Conservation (phyloP, 2,888 invertebrate species). For the Galerucella calmariensis region DNA sequence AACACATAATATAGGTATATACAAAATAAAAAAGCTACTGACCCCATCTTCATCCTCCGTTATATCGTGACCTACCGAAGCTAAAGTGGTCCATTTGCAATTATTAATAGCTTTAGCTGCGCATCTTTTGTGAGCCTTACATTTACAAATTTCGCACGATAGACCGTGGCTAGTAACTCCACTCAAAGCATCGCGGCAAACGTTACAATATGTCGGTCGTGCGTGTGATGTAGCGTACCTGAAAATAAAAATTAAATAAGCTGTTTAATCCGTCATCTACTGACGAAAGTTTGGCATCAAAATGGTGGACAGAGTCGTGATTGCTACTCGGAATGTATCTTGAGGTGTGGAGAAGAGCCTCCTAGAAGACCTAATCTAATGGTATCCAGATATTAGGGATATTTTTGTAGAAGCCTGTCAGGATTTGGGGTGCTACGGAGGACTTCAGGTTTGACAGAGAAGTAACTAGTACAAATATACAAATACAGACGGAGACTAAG, state of each 20-base stretch:
- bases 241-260: conserved; percentile 21
- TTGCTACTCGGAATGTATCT: not conserved
- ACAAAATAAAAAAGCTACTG: not conserved
- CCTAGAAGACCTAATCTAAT: too few relatives aligned
- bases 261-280: not conserved
- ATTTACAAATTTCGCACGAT: conserved; percentile 97
- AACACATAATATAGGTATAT: not conserved
- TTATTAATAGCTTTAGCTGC: conserved; percentile 91
- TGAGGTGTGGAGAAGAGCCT: too few relatives aligned
- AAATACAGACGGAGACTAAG: too few relatives aligned
- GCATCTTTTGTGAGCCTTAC: conserved; percentile 96
- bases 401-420: too few relatives aligned
- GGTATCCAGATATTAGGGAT: too few relatives aligned
- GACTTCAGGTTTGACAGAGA: too few relatives aligned
- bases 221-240: conserved; percentile 92
- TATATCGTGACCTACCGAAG: conserved; percentile 93
- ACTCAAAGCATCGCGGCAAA: conserved; percentile 91
- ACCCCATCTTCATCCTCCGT: conserved; percentile 91
- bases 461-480: too few relatives aligned
- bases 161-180: conserved; percentile 96
- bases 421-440: too few relatives aligned
- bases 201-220: conserved; percentile 96
- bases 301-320: not conserved
- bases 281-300: not conserved
- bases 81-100: conserved; percentile 98